Conservation (phyloP, 1,140 invertebrate species). For the Brachionus calyciflorus region DNA sequence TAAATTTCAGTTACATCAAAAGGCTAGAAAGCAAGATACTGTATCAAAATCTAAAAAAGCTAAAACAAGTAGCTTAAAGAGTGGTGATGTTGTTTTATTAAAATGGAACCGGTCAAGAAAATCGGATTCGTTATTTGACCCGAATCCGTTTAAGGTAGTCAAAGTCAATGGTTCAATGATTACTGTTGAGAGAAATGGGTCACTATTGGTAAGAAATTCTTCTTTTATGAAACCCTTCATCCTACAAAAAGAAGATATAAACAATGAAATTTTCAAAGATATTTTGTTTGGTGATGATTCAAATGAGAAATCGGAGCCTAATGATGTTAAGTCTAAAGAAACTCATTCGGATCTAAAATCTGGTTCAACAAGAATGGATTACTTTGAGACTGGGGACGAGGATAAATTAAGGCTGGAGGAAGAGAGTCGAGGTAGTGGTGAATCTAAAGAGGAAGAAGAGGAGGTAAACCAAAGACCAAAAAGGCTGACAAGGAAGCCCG, state of each 20-base stretch:
- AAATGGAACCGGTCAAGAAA: background rate
- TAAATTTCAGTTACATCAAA: too few relatives aligned
- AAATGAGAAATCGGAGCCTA: too few relatives aligned
- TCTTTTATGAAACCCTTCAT: too few relatives aligned
- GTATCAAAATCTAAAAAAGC: too few relatives aligned
- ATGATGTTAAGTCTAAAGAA: background rate
- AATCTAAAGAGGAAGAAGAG: too few relatives aligned
- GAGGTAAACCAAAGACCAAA: background rate
- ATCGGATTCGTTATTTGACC: background rate
- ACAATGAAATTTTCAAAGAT: too few relatives aligned
- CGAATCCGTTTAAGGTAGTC: background rate
- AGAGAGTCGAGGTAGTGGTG: too few relatives aligned
- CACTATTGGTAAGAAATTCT: too few relatives aligned
- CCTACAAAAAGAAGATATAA: too few relatives aligned
- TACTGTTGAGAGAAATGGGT: background rate
- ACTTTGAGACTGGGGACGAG: background rate
- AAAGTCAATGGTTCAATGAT: conserved; percentile 15
- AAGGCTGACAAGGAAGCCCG: background rate
- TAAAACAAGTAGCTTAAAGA: background rate
- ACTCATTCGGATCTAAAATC: background rate
- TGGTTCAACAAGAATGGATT: background rate
- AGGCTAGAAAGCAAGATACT: too few relatives aligned
- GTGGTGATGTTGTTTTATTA: background rate
- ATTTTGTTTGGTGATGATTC: background rate
- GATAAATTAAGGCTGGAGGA: too few relatives aligned